A percentile compares a stretch with the other conserved stretches of the same genome.
Conservation (phyloP, 2,113 vertebrate genomes). For the Cyanoliseus patagonus region DNA sequence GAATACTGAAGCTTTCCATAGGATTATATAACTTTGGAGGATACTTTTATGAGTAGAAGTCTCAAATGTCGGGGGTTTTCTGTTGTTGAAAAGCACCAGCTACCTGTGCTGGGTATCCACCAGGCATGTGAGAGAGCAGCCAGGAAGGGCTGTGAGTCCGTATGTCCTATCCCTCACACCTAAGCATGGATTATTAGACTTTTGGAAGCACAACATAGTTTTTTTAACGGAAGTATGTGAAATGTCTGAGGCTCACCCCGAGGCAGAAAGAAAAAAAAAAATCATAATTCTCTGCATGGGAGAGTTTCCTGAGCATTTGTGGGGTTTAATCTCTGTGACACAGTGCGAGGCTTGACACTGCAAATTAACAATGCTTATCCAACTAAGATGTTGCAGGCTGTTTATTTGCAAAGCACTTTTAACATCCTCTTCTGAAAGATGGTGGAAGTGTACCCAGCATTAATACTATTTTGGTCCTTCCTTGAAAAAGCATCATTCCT, state of each 20-base stretch:
- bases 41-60: not conserved
- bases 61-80: not conserved
- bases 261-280: not conserved
- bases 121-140: not conserved
- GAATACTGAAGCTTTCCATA: not conserved
- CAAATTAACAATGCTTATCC: not conserved
- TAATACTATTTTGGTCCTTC: not conserved
- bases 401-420: not conserved
- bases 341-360: not conserved
- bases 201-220: not conserved
- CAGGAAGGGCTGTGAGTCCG: fast-evolving
- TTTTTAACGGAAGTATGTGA: not conserved
- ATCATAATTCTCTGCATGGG: fast-evolving
- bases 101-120: not conserved
- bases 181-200: not conserved
- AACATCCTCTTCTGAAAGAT: not conserved
- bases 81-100: too few species aligned
- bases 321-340: not conserved
- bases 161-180: not conserved
- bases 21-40: not conserved
- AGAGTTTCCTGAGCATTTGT: not conserved
- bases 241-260: not conserved
- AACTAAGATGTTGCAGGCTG: not conserved
- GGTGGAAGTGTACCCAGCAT: not conserved
- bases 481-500: not conserved